phyloP scores from a whole-genome alignment of 1,140 invertebrate species.

The Nilaparvata lugens region DNA sequence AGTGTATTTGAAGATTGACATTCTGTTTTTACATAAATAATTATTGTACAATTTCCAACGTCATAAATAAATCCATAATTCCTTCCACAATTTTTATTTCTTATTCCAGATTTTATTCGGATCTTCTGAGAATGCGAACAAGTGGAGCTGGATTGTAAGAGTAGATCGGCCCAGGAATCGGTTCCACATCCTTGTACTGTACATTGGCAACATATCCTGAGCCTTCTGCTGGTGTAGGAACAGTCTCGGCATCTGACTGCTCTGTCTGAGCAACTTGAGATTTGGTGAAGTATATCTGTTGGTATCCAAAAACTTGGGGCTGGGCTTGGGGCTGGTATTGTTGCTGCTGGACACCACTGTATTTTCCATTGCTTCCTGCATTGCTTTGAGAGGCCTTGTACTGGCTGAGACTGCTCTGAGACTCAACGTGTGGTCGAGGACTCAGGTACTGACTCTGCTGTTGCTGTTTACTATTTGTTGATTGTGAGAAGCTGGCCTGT shows the following conservation, averaged over 20 bases:
- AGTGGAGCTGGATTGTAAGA: conserved; percentile 21
- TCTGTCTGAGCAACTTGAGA: conserved; percentile 8
- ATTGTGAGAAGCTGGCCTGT: not conserved
- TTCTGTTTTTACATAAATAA: too few species aligned
- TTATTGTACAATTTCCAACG: too few species aligned
- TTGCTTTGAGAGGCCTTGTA: not conserved
- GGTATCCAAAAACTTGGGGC: not conserved
- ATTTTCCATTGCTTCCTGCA: not conserved
- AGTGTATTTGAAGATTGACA: too few species aligned
- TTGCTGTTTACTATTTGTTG: not conserved
- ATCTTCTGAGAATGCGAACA: conserved; percentile 16
- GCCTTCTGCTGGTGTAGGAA: not conserved
- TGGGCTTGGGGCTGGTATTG: not conserved
- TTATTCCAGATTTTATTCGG: not conserved
- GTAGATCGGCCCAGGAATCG: conserved; percentile 25
- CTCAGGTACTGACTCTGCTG: not conserved
- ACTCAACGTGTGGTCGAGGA: not conserved
- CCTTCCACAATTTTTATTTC: too few species aligned
- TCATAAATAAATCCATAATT: not conserved
- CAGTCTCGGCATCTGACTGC: conserved; percentile 11
- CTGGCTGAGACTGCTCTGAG: not conserved
- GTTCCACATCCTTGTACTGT: conserved; percentile 26
- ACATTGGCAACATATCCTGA: conserved; percentile 21
- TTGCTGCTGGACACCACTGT: not conserved
- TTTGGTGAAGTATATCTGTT: conserved; percentile 2